A percentile compares a stretch with the other conserved stretches of the same genome.
These are phyloP conservation scores for Drosophila meridionalis DNA, from an alignment of 2,888 invertebrate species.

Conservation along the genomic window DNA sequence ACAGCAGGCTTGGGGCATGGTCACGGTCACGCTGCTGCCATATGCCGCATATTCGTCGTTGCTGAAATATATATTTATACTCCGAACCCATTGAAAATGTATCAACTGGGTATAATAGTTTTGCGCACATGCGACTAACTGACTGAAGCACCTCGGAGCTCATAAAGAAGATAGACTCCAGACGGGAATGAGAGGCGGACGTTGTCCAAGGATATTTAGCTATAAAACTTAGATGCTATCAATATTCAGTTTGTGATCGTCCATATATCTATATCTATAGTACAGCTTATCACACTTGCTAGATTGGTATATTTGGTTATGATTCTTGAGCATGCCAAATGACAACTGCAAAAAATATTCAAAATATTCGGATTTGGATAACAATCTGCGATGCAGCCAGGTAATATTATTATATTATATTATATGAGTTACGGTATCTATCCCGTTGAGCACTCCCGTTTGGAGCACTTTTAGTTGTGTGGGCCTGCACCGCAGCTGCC, in stretches of 20 bases:
- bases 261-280: not conserved
- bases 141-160: not conserved
- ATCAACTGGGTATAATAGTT: constrained; percentile 10
- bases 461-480: not conserved
- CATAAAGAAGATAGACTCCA: not conserved
- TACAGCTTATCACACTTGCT: not conserved
- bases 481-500: constrained; percentile 41
- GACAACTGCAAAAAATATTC: not conserved
- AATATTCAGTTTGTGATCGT: not conserved
- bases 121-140: not conserved
- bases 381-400: too few relatives aligned
- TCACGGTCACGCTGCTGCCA: constrained; percentile 64
- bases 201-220: not conserved
- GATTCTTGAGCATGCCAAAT: not conserved
- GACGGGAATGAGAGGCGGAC: too few relatives aligned
- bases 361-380: fast-evolving
- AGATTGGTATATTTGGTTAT: not conserved
- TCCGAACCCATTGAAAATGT: not conserved
- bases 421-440: not conserved
- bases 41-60: constrained; percentile 68
- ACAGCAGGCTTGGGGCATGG: constrained; percentile 32
- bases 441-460: not conserved
- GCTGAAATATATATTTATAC: constrained; percentile 64
- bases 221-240: not conserved
- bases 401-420: not conserved